Base-by-base conservation (phyloP, 2,113 vertebrate species). In the Camelus bactrianus region DNA sequence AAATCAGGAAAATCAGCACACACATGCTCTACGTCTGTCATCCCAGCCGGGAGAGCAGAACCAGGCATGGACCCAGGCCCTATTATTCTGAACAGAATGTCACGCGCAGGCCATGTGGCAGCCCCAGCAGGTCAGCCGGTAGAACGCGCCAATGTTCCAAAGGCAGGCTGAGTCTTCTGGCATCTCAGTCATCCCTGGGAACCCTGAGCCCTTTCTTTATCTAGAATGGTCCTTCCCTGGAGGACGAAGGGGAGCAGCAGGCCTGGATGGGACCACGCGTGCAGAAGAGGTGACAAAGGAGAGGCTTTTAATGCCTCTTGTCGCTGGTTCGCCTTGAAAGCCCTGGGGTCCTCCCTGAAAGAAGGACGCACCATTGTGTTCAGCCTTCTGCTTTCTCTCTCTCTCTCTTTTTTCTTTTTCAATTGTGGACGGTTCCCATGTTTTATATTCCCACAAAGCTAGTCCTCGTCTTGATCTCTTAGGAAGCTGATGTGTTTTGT, bases 81-180 rank as follows among this genome's bases (percentile, higher is more conserved):
- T 46, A 12, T 96, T 97, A 86, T 56, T 54, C 79, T 38, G 54
- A 95, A 83, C 89, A 95, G 93, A 97, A 89, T 95, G 96, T 92
- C 94, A 62, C 35, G 70, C 3, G 0, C 83, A 62, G 67, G 89
- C 96, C 97, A 94, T 95, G 95, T 96, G 98, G 98, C 91, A 80
- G 73, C 64, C 77, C 70, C 89, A 89, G 86, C 91, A 97, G 96
- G 97, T 97, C 97, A 77, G 93, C 95, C 96, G 94, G 73, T 89
- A 50, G 91, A 94, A 82, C 52, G 65, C 89, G 91, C 85, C 69
- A 19, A 0, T 76, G 77, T 81, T 96, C 93, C 93, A 91, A 86
- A 83, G 94, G 60, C 81, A 94, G 92, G 69, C 95, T 89, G 89
- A 83, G 77, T 91, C 89, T 89, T 92, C 64, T 96, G 97, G 96